Percentiles rank a stretch among this genome's conserved stretches.
These are phyloP conservation scores for Calliphora vicina DNA, from an alignment of 1,140 invertebrate species.

Conservation along the genomic window DNA sequence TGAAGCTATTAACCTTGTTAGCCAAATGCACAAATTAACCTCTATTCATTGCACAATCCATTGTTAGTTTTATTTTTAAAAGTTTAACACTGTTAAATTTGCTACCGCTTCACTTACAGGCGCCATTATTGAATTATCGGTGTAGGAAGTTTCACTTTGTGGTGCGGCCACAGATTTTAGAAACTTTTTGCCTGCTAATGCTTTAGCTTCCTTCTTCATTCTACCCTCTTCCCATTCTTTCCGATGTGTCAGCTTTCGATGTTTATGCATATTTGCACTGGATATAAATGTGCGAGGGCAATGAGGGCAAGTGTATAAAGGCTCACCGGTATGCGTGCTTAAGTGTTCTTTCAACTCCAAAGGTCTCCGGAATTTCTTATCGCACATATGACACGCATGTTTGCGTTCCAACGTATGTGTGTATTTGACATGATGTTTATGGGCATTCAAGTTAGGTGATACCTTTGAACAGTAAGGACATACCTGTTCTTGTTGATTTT, in stretches of 20 bases:
- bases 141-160: neutral
- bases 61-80: neutral
- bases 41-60: too few species aligned
- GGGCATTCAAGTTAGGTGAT: conserved; percentile 52
- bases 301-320: conserved; percentile 57
- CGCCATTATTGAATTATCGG: neutral
- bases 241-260: conserved; percentile 57
- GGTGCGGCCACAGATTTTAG: neutral
- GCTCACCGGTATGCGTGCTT: conserved; percentile 57
- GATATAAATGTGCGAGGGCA: conserved; percentile 59
- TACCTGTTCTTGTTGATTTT: conserved; percentile 50
- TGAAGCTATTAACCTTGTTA: too few species aligned
- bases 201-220: neutral
- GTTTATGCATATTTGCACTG: conserved; percentile 59
- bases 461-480: conserved; percentile 54
- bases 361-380: conserved; percentile 55
- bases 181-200: neutral
- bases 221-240: conserved; percentile 54
- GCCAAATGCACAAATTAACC: too few species aligned
- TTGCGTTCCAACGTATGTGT: conserved; percentile 50
- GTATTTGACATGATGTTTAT: conserved; percentile 54
- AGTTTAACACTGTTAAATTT: neutral
- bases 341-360: conserved; percentile 57
- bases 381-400: conserved; percentile 56
- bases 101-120: neutral